Percentiles rank a stretch among this genome's conserved stretches.
phyloP scores from a whole-genome alignment of 2,113 vertebrate species.

The Octodon degus region DNA sequence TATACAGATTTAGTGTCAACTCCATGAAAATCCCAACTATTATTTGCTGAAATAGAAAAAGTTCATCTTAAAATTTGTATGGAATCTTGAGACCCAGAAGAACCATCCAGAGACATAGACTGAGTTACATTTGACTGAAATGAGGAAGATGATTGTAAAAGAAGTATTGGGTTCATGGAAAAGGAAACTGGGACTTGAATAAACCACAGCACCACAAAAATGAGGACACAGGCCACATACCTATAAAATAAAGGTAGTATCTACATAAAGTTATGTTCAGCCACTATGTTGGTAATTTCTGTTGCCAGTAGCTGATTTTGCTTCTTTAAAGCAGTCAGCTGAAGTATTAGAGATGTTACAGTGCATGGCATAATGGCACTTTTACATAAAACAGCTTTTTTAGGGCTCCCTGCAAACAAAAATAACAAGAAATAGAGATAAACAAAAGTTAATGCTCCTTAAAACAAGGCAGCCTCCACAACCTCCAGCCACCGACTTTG shows the following conservation, averaged over 20 bases:
- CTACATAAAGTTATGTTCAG: background rate
- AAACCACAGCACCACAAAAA: background rate
- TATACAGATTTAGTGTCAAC: background rate
- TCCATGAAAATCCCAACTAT: background rate
- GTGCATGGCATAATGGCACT: background rate
- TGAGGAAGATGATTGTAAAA: background rate
- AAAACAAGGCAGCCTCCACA: background rate
- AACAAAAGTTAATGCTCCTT: background rate
- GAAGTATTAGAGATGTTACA: background rate
- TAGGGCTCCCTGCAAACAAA: background rate
- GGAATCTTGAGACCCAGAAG: background rate
- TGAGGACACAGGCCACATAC: background rate
- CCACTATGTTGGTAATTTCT: background rate
- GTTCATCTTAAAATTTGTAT: background rate
- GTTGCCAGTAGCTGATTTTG: background rate
- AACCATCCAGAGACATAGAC: background rate
- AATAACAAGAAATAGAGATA: background rate
- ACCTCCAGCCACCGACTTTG: background rate
- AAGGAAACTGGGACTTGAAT: background rate
- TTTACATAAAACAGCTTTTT: background rate
- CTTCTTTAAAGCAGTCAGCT: background rate
- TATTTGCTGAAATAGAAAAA: background rate
- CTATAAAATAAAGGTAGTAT: background rate
- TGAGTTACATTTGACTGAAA: background rate
- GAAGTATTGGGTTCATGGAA: background rate